Base-by-base conservation (phyloP, 2,888 invertebrate species). In the Leptopterna dolabrata region DNA sequence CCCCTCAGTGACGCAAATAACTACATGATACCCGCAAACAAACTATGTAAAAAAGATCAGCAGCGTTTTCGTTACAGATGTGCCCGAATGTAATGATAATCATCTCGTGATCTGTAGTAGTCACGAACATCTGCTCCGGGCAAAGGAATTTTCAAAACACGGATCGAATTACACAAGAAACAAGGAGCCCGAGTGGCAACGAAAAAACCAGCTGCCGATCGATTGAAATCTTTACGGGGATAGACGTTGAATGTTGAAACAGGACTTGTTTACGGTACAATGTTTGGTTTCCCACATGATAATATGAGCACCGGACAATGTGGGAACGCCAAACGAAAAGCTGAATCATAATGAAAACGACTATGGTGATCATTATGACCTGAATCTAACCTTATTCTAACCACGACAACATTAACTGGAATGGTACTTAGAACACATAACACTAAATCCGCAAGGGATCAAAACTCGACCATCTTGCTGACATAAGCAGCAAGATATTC, bases 271-370 rank as follows among this genome's bases (percentile, higher is more conserved):
- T 71, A 71, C 71, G 71, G 27, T 14, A 11, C 30, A 71, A 71
- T 71, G 71, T 71, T 71, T 71, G 27, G 71, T 24, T 71, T 71
- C 71, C 71, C 71, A 71, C 71, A 71, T 71, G 71, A 71, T 36
- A 36, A 4, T 71, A 71, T 71, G 71, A 30, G 29, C 29, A 27
- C 1, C 27, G 27, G 71, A 30, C 71, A 2, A 16, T 19, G n/a
- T 27, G 70, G 70, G 70, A 70, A 70, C 27, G 6, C 27, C 14
- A 27, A 27, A 14, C 16, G 11, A 71, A 27, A 36, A 36, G 4
- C 36, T 36, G 7, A 36, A 36, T 36, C 36, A 36, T 36, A 36
- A 36, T 36, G 36, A 2, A 36, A 36, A 36, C 7, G 2, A 36
- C 36, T 36, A 36, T 36, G 36, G 2, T 36, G 7, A 4, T 2